These are phyloP conservation scores for Darevskia mixta DNA, from an alignment of 2,797 vertebrate genomes.

Conservation along the genomic window DNA sequence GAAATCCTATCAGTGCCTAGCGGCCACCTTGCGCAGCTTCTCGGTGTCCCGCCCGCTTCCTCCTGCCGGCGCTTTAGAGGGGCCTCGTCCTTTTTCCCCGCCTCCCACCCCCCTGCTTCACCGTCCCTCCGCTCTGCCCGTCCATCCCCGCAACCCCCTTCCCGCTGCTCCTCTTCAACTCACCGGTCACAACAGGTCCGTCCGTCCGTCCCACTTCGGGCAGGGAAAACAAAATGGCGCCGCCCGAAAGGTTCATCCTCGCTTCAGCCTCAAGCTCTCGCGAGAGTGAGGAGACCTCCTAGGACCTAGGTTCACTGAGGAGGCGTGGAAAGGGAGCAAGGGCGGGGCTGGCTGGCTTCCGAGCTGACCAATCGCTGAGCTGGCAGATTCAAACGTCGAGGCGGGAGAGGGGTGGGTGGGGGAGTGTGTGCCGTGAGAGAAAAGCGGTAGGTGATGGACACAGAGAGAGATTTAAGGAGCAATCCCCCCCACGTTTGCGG, in stretches of 20 bases:
- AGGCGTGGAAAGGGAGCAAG: neutral
- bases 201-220: rapidly evolving
- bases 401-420: neutral
- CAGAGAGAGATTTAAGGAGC: neutral
- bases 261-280: neutral
- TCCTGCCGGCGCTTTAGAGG: too few species aligned
- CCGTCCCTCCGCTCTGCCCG: too few species aligned
- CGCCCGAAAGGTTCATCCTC: rapidly evolving
- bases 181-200: neutral
- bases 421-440: neutral
- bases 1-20: too few species aligned
- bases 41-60: too few species aligned
- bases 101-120: too few species aligned
- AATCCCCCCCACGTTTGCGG: neutral
- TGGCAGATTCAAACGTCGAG: neutral
- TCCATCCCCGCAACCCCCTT: too few species aligned
- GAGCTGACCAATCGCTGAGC: neutral
- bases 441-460: neutral
- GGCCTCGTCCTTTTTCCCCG: too few species aligned
- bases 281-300: neutral
- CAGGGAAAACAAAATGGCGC: neutral
- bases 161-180: neutral
- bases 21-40: too few species aligned
- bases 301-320: too few species aligned
- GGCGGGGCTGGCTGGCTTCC: neutral